Conservation (phyloP, 2,888 invertebrate genomes). For the Coenonympha arcania region DNA sequence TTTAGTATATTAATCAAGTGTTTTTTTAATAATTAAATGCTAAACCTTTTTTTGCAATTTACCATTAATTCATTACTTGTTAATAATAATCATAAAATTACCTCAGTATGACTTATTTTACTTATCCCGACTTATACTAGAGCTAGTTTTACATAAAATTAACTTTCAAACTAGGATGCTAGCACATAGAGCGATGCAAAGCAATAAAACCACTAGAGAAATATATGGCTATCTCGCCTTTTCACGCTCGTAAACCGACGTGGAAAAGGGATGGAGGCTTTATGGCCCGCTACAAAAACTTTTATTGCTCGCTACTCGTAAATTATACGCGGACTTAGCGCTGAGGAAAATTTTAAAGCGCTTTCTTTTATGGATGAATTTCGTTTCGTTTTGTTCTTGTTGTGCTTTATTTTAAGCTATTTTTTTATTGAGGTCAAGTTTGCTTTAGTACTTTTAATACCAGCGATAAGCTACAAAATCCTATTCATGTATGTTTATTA, state of each 20-base stretch:
- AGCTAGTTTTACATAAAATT: slow-evolving; percentile 23
- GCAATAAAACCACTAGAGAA: slow-evolving; percentile 61
- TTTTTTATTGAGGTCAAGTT: not conserved
- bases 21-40: no score
- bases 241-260: slow-evolving; percentile 59
- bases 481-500: no score
- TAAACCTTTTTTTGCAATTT: no score
- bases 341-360: slow-evolving; percentile 43
- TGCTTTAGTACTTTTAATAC: not conserved
- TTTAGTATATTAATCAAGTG: no score
- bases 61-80: no score
- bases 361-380: slow-evolving; percentile 31
- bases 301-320: slow-evolving; percentile 66
- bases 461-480: no score
- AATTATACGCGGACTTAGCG: slow-evolving; percentile 61
- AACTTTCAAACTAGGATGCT: slow-evolving; percentile 24
- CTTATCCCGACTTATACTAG: not conserved
- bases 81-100: no score
- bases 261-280: slow-evolving; percentile 57
- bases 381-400: slow-evolving; percentile 14
- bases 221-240: slow-evolving; percentile 62
- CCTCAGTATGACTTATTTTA: not conserved
- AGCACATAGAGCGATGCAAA: slow-evolving; percentile 36
- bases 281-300: slow-evolving; percentile 67
- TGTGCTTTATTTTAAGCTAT: slow-evolving; percentile 7